A percentile compares a stretch with the other conserved stretches of the same genome.
These are phyloP conservation scores for Scomberomorus guttatus DNA, from an alignment of 2,797 vertebrate species.

Conservation along the genomic window DNA sequence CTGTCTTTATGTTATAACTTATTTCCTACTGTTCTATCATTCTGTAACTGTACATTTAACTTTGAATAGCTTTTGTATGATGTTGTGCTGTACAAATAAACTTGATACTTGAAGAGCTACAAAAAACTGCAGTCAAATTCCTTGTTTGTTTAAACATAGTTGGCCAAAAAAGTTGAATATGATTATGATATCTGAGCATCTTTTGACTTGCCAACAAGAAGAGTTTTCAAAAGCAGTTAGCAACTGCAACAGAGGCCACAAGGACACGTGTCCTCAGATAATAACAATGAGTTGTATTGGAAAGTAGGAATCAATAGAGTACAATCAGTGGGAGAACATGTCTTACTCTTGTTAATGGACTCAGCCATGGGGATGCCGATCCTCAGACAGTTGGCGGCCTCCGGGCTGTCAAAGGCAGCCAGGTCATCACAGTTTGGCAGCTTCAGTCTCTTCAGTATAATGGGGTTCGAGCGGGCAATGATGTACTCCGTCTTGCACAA, in stretches of 20 bases:
- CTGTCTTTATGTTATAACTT: too few species aligned
- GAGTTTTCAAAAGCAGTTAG: neutral
- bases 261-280: neutral
- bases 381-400: slow-evolving; percentile 93
- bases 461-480: slow-evolving; percentile 96
- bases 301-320: neutral
- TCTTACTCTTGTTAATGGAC: slow-evolving; percentile 97
- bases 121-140: neutral
- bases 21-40: too few species aligned
- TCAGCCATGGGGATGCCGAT: slow-evolving; percentile 98
- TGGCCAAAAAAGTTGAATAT: neutral
- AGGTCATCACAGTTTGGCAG: slow-evolving; percentile 98
- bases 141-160: neutral
- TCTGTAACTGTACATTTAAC: too few species aligned
- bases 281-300: neutral
- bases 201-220: neutral
- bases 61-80: too few species aligned
- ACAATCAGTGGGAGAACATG: neutral
- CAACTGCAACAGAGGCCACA: neutral
- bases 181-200: neutral
- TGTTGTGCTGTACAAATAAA: too few species aligned
- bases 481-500: slow-evolving; percentile 98
- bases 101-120: too few species aligned
- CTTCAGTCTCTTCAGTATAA: slow-evolving; percentile 96
- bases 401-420: slow-evolving; percentile 91